A percentile compares a stretch with the other conserved stretches of the same genome.
Evolutionary conservation across 2,797 vertebrate genomes (phyloP).

Genomic region (Anabacerthia variegaticeps): DNA sequence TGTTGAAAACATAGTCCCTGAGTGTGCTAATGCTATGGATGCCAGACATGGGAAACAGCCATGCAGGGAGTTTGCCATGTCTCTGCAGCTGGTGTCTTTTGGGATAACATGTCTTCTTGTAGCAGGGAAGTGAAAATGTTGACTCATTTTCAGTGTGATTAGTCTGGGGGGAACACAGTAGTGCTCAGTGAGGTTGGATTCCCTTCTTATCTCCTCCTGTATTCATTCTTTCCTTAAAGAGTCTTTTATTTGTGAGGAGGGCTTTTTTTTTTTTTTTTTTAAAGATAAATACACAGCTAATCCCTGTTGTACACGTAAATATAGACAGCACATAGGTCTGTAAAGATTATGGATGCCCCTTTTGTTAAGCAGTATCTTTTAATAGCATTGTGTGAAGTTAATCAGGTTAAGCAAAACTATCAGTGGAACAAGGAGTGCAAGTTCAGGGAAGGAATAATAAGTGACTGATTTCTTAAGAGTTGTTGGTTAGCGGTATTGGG

Average conservation of each 20-base stretch:
- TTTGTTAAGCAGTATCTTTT: conserved; percentile 50
- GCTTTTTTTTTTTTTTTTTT: background rate
- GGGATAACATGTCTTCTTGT: background rate
- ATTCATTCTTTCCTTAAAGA: background rate
- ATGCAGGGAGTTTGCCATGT: accelerated
- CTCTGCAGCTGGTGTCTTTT: background rate
- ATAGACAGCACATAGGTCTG: conserved; percentile 1
- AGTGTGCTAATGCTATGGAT: background rate
- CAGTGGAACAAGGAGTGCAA: background rate
- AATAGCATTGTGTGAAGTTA: conserved; percentile 45
- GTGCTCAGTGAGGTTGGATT: background rate
- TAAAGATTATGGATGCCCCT: conserved; percentile 43
- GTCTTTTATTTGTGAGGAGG: background rate
- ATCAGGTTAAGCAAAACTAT: conserved; percentile 20
- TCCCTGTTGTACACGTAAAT: conserved; percentile 30
- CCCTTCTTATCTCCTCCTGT: background rate
- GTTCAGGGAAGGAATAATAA: background rate
- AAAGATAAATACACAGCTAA: background rate
- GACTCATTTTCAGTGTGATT: background rate
- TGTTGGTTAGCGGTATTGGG: background rate
- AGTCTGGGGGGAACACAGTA: background rate
- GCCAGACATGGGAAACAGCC: background rate
- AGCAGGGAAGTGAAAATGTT: background rate
- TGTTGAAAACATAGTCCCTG: background rate
- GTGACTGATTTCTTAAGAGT: background rate